These are phyloP conservation scores for Drosophila sp. DNA, from an alignment of 1,140 invertebrate species.

Conservation along the genomic window DNA sequence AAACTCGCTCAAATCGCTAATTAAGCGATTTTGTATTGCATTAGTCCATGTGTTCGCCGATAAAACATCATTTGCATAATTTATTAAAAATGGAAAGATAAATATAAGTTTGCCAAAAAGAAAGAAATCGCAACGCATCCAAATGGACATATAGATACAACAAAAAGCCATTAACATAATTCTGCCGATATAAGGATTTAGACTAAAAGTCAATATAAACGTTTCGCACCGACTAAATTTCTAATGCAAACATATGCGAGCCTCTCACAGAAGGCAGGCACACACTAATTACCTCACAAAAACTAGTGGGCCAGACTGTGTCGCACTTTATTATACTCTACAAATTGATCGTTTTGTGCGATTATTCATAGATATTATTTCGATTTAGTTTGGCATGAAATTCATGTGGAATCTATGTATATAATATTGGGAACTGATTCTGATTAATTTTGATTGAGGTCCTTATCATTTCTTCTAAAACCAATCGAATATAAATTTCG, in stretches of 20 bases:
- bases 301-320: background rate
- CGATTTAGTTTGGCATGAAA: too few species aligned
- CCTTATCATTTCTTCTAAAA: too few species aligned
- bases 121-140: background rate
- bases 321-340: background rate
- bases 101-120: background rate
- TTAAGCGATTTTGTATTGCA: conserved; percentile 8
- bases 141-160: background rate
- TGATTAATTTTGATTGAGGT: too few species aligned
- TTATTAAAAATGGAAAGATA: background rate
- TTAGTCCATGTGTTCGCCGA: background rate
- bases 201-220: background rate
- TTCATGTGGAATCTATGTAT: too few species aligned
- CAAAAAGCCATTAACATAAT: background rate
- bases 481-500: too few species aligned
- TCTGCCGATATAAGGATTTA: background rate
- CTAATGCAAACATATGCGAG: conserved; percentile 3
- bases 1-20: background rate
- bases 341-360: too few species aligned
- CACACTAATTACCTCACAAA: background rate
- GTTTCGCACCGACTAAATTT: conserved; percentile 8
- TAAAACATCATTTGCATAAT: conserved; percentile 8
- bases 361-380: too few species aligned
- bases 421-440: too few species aligned
- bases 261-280: background rate